Conservation (phyloP, 1,140 invertebrate species). For the Drosophila bipectinata region DNA sequence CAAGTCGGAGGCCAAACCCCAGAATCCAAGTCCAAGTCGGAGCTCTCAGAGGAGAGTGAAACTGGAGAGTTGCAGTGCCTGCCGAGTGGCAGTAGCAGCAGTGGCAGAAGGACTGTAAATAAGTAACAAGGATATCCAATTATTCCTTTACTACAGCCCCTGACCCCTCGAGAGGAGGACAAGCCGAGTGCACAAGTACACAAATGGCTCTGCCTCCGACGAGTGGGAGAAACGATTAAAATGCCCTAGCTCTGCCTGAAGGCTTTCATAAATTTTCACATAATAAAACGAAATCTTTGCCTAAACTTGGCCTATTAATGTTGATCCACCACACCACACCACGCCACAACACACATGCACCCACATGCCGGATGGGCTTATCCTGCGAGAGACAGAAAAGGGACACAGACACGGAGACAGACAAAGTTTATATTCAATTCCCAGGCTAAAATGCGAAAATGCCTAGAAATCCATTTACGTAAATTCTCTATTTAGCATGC, state of each 20-base stretch:
- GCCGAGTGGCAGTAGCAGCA: constrained; percentile 21
- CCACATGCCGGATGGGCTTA: constrained; percentile 13
- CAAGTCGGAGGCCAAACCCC: constrained; percentile 8
- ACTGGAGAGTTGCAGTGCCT: constrained; percentile 27
- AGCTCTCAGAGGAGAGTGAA: constrained; percentile 23
- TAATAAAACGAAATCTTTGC: constrained; percentile 80
- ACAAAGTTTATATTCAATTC: constrained; percentile 77
- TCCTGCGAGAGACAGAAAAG: constrained; percentile 41
- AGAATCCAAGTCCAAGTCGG: constrained; percentile 25
- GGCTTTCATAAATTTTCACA: constrained; percentile 78
- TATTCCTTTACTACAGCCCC: constrained; percentile 60
- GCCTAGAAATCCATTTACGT: constrained; percentile 81
- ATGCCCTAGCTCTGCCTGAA: constrained; percentile 52
- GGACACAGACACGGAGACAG: constrained; percentile 27
- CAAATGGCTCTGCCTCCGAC: constrained; percentile 28
- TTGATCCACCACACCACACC: constrained; percentile 45
- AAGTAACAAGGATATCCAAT: constrained; percentile 81
- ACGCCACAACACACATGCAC: constrained; percentile 16
- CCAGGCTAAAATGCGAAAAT: constrained; percentile 76
- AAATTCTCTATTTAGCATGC: constrained; percentile 82
- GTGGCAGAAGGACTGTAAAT: constrained; percentile 55
- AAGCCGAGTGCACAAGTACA: constrained; percentile 28
- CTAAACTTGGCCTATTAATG: constrained; percentile 74
- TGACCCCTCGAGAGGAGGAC: constrained; percentile 11
- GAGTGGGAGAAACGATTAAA: constrained; percentile 61